Conservation (phyloP, 2,888 invertebrate genomes). For the Disparrhopalites patrizii region DNA sequence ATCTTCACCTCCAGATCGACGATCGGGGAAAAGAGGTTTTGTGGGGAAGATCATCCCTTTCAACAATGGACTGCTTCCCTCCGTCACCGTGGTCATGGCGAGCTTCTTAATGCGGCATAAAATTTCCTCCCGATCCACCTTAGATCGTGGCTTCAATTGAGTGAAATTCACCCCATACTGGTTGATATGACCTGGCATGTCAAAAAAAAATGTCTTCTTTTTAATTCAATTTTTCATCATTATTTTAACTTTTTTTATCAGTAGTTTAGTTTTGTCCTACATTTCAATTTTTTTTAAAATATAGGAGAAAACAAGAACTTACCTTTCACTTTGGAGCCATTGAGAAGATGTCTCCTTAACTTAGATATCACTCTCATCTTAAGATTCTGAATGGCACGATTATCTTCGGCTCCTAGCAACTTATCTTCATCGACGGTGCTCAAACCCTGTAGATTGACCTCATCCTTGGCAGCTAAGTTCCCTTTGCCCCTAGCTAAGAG, state of each 20-base stretch:
- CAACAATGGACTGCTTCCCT: slow-evolving; percentile 37
- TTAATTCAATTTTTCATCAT: not conserved
- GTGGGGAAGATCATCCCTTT: slow-evolving; percentile 39
- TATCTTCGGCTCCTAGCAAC: slow-evolving; percentile 35
- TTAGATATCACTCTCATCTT: slow-evolving; percentile 47
- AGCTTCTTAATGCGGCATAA: slow-evolving; percentile 42
- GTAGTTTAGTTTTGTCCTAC: not conserved
- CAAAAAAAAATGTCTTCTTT: slow-evolving; percentile 14
- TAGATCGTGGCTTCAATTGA: slow-evolving; percentile 38
- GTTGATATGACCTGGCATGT: slow-evolving; percentile 42
- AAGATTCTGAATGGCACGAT: slow-evolving; percentile 39
- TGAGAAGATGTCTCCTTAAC: slow-evolving; percentile 41
- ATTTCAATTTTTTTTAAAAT: not conserved
- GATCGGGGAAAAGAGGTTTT: slow-evolving; percentile 37
- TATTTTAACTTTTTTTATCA: not conserved
- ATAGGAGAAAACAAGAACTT: not conserved
- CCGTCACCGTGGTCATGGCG: slow-evolving; percentile 34
- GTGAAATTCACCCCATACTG: slow-evolving; percentile 47
- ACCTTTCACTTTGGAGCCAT: slow-evolving; percentile 45
- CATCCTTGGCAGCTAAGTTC: slow-evolving; percentile 4
- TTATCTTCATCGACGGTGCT: slow-evolving; percentile 41
- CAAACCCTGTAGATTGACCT: slow-evolving; percentile 27
- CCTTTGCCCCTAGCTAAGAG: not conserved
- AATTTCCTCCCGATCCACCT: slow-evolving; percentile 37
- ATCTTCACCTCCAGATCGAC: slow-evolving; percentile 23